Evolutionary conservation across 2,113 vertebrate genomes (phyloP), one percentile per base, ranked within the genome.

Genomic region (Microtus richardsoni): DNA sequence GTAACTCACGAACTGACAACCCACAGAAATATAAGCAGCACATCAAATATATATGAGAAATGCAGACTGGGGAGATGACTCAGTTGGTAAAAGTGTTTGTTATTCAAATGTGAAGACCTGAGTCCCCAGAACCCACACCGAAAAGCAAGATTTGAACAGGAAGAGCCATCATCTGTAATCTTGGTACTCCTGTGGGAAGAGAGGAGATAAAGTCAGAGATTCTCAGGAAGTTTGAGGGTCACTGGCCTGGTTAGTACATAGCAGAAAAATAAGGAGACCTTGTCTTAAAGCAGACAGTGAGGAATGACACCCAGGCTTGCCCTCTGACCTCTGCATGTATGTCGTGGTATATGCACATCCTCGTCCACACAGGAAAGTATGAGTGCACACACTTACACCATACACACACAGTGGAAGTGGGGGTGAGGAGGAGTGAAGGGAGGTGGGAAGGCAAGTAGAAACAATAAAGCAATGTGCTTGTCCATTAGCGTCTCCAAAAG

Each of bases 21-120:
- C 22, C 41, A 47, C 21, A 89, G 92, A 87, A 89, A 66, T 88
- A 62, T 5, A 68, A 89, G 58, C 21, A 79, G 12, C 30, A 66
- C 78, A 41, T 84, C 85, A 85, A 17, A 87, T 49, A 90, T 17
- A 52, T 62, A 84, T 77, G 41, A 74, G 74, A 95, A 91, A 90
- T 39, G 33, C 21, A 70, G 66, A 11, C 64, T 9, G 33, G 7
- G 21, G 30, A 36, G 83, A 47, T 47, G 14, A 44, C 28, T 49
- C 30, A 47, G 41, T 36, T 21, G 41, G 28, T 11, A 13, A 64
- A 68, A 7, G 28, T 36, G 41, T 21, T 36, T 49, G 58, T 13
- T 49, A 41, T 30, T 64, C 58, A 64, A 33, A 30, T 47, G 62
- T 36, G 5, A 47, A 10, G 28, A 68, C 44, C 60, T 47, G 17